Percentiles rank a stretch among this genome's conserved stretches.
Evolutionary conservation across 2,888 invertebrate genomes (phyloP).

Genomic region (Phragmatobia fuliginosa): DNA sequence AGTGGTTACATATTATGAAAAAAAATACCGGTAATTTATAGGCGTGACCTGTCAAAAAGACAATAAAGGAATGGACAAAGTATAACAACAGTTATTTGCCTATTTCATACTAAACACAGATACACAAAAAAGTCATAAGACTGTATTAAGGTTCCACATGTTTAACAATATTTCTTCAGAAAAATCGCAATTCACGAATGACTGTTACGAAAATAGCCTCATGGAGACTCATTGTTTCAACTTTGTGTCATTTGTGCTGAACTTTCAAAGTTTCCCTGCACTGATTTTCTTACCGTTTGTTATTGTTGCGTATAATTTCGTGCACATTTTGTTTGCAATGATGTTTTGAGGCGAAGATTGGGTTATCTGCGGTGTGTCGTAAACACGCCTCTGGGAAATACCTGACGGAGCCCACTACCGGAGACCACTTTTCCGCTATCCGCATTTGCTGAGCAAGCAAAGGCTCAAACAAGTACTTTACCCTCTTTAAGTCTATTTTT

Average conservation of each 20-base stretch:
- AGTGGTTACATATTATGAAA: too few species aligned
- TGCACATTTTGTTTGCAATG: constrained; percentile 55
- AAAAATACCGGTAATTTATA: too few species aligned
- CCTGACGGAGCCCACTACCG: constrained; percentile 48
- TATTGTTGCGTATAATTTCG: constrained; percentile 68
- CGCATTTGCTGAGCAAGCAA: constrained; percentile 67
- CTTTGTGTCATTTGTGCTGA: constrained; percentile 41
- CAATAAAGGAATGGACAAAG: too few species aligned
- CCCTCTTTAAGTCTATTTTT: constrained; percentile 58
- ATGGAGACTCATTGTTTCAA: constrained; percentile 48
- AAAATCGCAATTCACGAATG: constrained; percentile 31
- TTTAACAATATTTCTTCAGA: constrained; percentile 8
- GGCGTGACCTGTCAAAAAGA: too few species aligned
- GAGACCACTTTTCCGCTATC: constrained; percentile 49
- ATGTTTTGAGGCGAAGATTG: constrained; percentile 66
- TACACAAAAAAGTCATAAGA: not conserved
- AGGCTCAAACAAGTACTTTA: constrained; percentile 61
- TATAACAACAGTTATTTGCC: not conserved
- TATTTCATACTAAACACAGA: not conserved
- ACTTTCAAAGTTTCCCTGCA: constrained; percentile 50
- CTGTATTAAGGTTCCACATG: not conserved
- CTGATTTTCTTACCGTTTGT: constrained; percentile 57
- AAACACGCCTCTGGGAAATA: constrained; percentile 79
- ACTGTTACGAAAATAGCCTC: constrained; percentile 32
- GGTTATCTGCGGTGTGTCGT: constrained; percentile 63